A percentile compares a stretch with the other conserved stretches of the same genome.
phyloP scores from a whole-genome alignment of 2,797 vertebrate species.

The Pempheris klunzingeri region DNA sequence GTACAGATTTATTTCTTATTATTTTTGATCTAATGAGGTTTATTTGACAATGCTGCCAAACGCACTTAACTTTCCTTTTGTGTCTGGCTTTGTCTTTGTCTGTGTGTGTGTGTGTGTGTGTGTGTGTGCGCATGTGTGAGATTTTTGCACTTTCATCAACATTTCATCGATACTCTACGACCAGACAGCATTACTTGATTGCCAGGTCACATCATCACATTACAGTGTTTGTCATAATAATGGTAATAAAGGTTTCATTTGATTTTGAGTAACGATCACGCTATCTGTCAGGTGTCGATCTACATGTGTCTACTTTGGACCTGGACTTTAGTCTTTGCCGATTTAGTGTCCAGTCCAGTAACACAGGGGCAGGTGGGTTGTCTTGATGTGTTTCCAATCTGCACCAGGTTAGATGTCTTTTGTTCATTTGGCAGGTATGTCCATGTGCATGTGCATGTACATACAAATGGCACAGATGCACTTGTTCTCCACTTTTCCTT shows the following conservation, averaged over 20 bases:
- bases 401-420: constrained; percentile 13
- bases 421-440: neutral
- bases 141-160: neutral
- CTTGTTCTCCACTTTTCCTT: neutral
- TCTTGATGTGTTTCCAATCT: neutral
- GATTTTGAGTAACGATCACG: neutral
- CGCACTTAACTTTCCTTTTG: constrained; percentile 9
- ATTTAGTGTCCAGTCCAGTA: neutral
- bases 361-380: neutral
- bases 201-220: neutral
- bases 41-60: constrained; percentile 42
- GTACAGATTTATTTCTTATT: constrained; percentile 28
- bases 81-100: constrained; percentile 4
- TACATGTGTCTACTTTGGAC: neutral
- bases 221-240: neutral
- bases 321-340: neutral
- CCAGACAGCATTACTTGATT: neutral
- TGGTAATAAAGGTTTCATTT: neutral
- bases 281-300: neutral
- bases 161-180: neutral
- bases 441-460: neutral
- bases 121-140: too few species aligned
- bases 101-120: neutral
- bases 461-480: neutral
- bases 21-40: constrained; percentile 16